Evolutionary conservation across 2,113 vertebrate genomes (phyloP), one percentile per base, ranked within the genome.

Genomic region (Micromys minutus): DNA sequence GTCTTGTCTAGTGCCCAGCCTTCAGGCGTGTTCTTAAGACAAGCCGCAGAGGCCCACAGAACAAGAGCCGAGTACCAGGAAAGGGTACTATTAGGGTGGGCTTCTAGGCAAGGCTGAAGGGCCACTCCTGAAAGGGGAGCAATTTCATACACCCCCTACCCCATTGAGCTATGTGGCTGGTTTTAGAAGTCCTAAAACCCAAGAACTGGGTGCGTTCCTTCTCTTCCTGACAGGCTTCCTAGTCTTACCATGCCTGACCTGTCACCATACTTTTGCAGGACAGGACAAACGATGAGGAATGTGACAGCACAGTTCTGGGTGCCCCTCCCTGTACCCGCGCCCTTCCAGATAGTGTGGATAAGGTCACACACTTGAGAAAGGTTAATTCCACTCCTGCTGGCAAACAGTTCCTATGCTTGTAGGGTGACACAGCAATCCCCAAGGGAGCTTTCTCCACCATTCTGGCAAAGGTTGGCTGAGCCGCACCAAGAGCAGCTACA

Each of bases 141-240:
- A 5, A 29, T 42, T 29, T 36, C 57, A 17, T 0, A 1, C 0
- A 0, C 15, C 2, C 36, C 45, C 83, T 9, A 36, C 5, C 21
- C 5, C 4, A 45, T 1, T 55, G 29, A 47, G 17, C 50, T 0
- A 50, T 80, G 34, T 0, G 24, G 26, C 21, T 69, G 71, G 36
- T 57, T 74, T 79, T n/a, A 9, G 59, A 21, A 8, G 21, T 22
- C 22, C 47, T 19, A 29, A 80, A 52, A 26, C 76, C 22, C 34
- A 36, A 39, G 19, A 89, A 52, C 29, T 42, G 85, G 59, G 39
- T 39, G n/a, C 24, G 7, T 76, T 15, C 74, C 34, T 87, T 26
- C 61, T 45, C 83, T 31, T 47, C 69, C 72, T 36, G 13, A 19
- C 47, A 93, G 94, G 59, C 50, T 36, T 72, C 34, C 81, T 52